Percentiles rank a stretch among this genome's conserved stretches.
Conservation (phyloP, 2,113 vertebrate genomes). For the Echinops telfairi region DNA sequence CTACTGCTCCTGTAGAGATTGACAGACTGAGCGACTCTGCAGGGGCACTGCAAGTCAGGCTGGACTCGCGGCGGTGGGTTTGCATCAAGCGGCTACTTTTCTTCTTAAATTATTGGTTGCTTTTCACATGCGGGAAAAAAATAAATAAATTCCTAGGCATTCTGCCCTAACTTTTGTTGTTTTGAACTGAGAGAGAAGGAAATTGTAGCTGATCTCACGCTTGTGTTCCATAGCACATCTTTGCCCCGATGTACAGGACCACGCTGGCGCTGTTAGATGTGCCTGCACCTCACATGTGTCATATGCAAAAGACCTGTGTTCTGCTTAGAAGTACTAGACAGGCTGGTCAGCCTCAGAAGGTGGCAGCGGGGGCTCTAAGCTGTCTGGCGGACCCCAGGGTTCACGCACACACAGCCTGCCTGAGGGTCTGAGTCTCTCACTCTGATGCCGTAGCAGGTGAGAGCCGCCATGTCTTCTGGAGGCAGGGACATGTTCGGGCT, state of each 20-base stretch:
- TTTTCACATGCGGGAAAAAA: not conserved
- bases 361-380: fast-evolving
- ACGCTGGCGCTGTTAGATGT: too few species aligned
- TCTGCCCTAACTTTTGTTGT: not conserved
- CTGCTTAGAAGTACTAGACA: too few species aligned
- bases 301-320: too few species aligned
- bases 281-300: fast-evolving
- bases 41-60: too few species aligned
- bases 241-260: too few species aligned
- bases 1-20: too few species aligned
- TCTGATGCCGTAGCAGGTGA: not conserved
- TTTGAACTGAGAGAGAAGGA: not conserved
- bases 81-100: too few species aligned
- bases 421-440: not conserved
- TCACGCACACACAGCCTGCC: not conserved
- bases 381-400: not conserved
- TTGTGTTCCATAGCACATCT: too few species aligned
- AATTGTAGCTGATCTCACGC: too few species aligned
- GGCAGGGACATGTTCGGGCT: fast-evolving
- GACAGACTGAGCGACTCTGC: too few species aligned
- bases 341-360: fast-evolving
- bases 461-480: fast-evolving
- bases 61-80: too few species aligned
- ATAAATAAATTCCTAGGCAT: not conserved
- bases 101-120: not conserved